Evolutionary conservation across 2,888 invertebrate species (phyloP), one percentile per base, ranked within the genome.

Genomic region (Pseudococcus jackbeardsleyi): DNA sequence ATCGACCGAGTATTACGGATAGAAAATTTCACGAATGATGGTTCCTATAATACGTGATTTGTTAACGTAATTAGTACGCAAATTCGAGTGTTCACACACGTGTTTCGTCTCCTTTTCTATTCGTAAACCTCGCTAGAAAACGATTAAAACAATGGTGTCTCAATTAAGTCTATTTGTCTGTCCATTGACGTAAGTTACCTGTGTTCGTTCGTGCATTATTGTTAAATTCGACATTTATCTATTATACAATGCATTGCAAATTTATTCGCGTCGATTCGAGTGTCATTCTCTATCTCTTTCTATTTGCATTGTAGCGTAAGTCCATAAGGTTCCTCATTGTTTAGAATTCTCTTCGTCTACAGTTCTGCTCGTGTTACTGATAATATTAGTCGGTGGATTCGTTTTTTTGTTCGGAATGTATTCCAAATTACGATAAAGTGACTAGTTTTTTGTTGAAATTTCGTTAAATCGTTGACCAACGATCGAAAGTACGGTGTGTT

Each of bases 141-240:
- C 72, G 72, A 72, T 72, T 72, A 72, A 72, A 72, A 72, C 72
- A 72, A 72, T 72, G 72, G 72, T 72, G 72, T 72, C 72, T 72
- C 72, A 72, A 72, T 72, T 72, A 72, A 72, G 72, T 17, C 15
- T 72, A 33, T 72, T 72, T 72, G 72, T 72, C 15, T 72, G 72
- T 33, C 72, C 19, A 72, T 72, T 72, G 72, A 72, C 72, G 72
- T 33, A 72, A 72, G 33, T 72, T 72, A 72, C 33, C 33, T 72
- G 17, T 19, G 33, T 72, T 33, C 33, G 68, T 72, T 72, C 26
- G 68, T 26, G 26, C 15, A 15, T 72, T 72, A 33, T 33, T 33
- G 33, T 72, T 26, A 26, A 33, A 72, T 26, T 33, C 33, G 15
- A 33, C 15, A 72, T 72, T 33, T 68, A 26, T 68, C 26, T 68